Base-by-base conservation (phyloP, 2,888 invertebrate species). In the Drosophila nigritarsus region DNA sequence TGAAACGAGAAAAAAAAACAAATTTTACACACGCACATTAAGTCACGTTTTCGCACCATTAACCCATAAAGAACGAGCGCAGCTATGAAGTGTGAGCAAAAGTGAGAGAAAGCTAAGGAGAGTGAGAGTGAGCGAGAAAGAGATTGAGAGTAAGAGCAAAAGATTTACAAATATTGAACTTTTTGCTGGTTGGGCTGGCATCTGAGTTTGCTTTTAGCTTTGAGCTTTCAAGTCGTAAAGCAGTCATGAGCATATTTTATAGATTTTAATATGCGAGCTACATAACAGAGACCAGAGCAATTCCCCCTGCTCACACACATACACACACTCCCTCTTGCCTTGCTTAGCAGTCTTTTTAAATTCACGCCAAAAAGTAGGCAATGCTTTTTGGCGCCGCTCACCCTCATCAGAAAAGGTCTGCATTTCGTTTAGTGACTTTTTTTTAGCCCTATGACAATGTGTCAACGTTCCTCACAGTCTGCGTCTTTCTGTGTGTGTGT, bases 31-130 rank as follows among this genome's bases (percentile, higher is more conserved):
- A 89, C 86, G 89, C 81, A 86, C 86, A 91, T 91, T 91, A 91
- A 91, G 91, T 91, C 91, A 91, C 91, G 91, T 91, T 91, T 91
- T 90, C 91, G 90, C 91, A 91, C 91, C 91, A 91, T 91, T 91
- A 91, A 91, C 91, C 91, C 91, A 91, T 90, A 91, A 91, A 91
- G 84, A 85, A 85, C 79, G 75, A 76, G 75, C 67, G 40, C 49
- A 38, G 65, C 61, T 54, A 50, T 61, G 62, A 68, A 54, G 45
- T 55, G 59, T 38, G 51, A 60, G 60, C 9, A 30, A 20, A 18
- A 29, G 59, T 24, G n/a, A 56, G 11, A 63, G 65, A 36, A 32
- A 20, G n/a, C 42, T 27, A 71, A 29, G 48, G 56, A 54, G 59
- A 51, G 59, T 32, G n/a, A 75, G 48, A 60, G 61, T n/a, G n/a